phyloP scores from a whole-genome alignment of 2,888 invertebrate species.

The Bembecia ichneumoniformis region DNA sequence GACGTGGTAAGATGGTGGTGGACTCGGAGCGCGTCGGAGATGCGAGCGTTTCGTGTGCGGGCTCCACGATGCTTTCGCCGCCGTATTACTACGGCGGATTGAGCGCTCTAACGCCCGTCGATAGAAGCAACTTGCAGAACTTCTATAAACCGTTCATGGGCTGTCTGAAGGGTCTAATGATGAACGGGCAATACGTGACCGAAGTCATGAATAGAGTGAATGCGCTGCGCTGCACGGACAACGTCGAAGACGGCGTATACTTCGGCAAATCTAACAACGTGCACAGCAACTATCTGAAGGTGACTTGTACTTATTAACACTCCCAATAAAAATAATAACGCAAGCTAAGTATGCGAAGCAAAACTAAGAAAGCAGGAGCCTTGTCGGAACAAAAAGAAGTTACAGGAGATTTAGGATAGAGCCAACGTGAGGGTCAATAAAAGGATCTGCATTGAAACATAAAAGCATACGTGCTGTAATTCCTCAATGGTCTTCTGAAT shows the following conservation, averaged over 20 bases:
- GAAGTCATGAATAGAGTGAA: slow-evolving; percentile 72
- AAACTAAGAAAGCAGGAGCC: too few species aligned
- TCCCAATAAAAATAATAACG: too few species aligned
- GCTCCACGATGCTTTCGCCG: slow-evolving; percentile 73
- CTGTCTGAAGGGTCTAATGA: slow-evolving; percentile 83
- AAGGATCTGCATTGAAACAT: too few species aligned
- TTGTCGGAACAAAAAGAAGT: too few species aligned
- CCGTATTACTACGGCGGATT: slow-evolving; percentile 90
- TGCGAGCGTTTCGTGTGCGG: slow-evolving; percentile 55
- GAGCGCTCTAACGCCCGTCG: slow-evolving; percentile 41
- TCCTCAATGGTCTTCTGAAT: too few species aligned
- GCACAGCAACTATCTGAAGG: slow-evolving; percentile 79
- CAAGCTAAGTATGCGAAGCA: too few species aligned
- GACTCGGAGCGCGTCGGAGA: slow-evolving; percentile 72
- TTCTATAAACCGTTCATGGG: slow-evolving; percentile 83
- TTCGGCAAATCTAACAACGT: slow-evolving; percentile 76
- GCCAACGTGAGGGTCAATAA: too few species aligned
- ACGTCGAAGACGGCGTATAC: slow-evolving; percentile 86
- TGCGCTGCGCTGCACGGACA: slow-evolving; percentile 84
- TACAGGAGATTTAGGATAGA: too few species aligned
- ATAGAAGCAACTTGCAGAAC: slow-evolving; percentile 35
- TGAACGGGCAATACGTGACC: slow-evolving; percentile 78
- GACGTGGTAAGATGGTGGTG: slow-evolving; percentile 77
- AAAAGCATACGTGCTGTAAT: too few species aligned
- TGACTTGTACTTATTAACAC: too few species aligned